Conservation (phyloP, 2,113 vertebrate species). For the Ammospiza caudacuta region DNA sequence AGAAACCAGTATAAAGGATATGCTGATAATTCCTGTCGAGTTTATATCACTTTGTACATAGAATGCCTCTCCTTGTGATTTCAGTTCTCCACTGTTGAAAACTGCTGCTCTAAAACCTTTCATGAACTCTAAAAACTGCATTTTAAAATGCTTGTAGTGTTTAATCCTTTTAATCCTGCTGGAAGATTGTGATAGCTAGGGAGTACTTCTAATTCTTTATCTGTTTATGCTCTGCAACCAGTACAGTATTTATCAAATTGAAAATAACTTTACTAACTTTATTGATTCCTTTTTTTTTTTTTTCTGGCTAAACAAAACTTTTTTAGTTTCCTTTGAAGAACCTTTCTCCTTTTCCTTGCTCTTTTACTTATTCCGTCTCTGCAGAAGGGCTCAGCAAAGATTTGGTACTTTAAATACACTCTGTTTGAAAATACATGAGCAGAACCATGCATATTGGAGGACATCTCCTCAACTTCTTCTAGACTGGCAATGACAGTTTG, state of each 20-base stretch:
- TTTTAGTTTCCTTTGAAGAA: neutral
- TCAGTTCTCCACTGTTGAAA: neutral
- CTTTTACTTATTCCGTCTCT: neutral
- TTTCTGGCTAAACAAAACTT: neutral
- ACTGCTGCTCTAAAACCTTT: neutral
- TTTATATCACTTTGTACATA: neutral
- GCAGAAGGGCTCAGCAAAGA: neutral
- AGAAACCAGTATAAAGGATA: neutral
- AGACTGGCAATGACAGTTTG: neutral
- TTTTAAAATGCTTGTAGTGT: neutral
- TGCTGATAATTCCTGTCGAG: neutral
- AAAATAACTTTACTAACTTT: neutral
- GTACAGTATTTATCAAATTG: neutral
- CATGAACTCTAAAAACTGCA: neutral
- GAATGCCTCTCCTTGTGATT: neutral
- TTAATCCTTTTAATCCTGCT: neutral
- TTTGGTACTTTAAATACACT: neutral
- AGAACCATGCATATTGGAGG: neutral
- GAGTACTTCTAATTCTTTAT: neutral
- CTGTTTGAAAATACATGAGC: neutral
- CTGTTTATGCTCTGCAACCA: neutral
- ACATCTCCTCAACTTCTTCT: neutral
- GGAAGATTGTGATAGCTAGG: neutral
- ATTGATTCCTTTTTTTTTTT: neutral
- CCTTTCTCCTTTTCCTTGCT: neutral